These are phyloP conservation scores for Lucilia sericata DNA, from an alignment of 1,140 invertebrate genomes.

Conservation along the genomic window DNA sequence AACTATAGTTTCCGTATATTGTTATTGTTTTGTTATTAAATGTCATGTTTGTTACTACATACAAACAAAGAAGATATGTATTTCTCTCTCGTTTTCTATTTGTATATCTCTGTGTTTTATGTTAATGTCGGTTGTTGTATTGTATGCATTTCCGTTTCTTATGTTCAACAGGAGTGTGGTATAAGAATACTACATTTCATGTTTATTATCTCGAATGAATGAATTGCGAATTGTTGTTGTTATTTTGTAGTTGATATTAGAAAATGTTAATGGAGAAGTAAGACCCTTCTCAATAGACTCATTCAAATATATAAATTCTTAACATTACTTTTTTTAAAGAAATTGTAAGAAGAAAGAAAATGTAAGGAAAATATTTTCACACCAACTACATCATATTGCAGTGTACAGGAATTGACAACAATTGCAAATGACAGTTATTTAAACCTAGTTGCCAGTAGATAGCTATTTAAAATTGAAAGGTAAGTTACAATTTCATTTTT, in stretches of 20 bases:
- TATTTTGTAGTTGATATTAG: neutral
- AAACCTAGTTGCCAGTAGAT: too few relatives aligned
- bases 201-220: slow-evolving; percentile 14
- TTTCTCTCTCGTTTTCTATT: neutral
- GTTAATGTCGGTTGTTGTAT: neutral
- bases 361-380: neutral
- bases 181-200: slow-evolving; percentile 18
- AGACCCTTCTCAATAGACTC: slow-evolving; percentile 10
- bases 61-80: too few relatives aligned
- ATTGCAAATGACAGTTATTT: neutral
- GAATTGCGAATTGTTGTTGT: neutral
- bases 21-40: slow-evolving; percentile 26
- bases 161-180: slow-evolving; percentile 19
- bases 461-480: neutral
- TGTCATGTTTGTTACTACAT: neutral
- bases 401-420: neutral
- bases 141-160: slow-evolving; percentile 13
- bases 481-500: too few relatives aligned
- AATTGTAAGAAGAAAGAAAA: neutral
- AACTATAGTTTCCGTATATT: slow-evolving; percentile 19
- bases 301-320: neutral
- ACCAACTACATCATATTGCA: neutral
- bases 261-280: neutral
- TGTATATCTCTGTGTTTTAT: neutral
- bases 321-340: neutral